Evolutionary conservation across 2,113 vertebrate species (phyloP), one percentile per base, ranked within the genome.

Genomic region (Fregetta grallaria): DNA sequence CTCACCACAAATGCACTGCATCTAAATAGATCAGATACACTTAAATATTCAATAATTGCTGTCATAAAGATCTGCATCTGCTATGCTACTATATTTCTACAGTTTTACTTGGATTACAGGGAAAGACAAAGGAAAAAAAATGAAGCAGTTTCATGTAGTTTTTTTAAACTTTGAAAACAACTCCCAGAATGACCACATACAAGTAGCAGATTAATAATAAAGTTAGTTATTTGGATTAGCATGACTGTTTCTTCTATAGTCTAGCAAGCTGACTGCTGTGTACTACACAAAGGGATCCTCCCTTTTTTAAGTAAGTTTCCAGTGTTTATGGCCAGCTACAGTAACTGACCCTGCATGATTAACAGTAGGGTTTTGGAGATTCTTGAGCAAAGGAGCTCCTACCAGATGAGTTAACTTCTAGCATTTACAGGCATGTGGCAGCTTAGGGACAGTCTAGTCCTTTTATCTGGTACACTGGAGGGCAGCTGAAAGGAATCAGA

Each of bases 401-500:
- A 50, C 21, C 23, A 77, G 47, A 88, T 14, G 18, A 82, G 44
- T 52, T 82, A 93, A 56, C 56, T 91, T 87, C 25, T 14, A 47
- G 36, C 23, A 75, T 44, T 94, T 71, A 22, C 18, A 81, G 49
- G n/a, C 12, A 1, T 49, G 49, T 38, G 59, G 27, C 55, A 94
- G 26, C 27, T 55, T 89, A 70, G 10, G 18, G 42, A 59, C 92
- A 47, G 44, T 38, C 63, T 67, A 30, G 17, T 92, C 38, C 25
- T 94, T 88, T 92, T 67, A 55, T 85, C n/a, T 65, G 47, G 44
- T 44, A 10, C 8, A 3, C 47, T 40, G 68, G n/a, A 86, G 76
- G n/a, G 65, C 59, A 89, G 76, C 70, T 87, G 89, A 96, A 86
- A 91, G 65, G 83, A 95, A 68, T 91, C 61, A 89, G 83, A 78